phyloP scores from a whole-genome alignment of 2,888 invertebrate species.

The Cantharis rufa region DNA sequence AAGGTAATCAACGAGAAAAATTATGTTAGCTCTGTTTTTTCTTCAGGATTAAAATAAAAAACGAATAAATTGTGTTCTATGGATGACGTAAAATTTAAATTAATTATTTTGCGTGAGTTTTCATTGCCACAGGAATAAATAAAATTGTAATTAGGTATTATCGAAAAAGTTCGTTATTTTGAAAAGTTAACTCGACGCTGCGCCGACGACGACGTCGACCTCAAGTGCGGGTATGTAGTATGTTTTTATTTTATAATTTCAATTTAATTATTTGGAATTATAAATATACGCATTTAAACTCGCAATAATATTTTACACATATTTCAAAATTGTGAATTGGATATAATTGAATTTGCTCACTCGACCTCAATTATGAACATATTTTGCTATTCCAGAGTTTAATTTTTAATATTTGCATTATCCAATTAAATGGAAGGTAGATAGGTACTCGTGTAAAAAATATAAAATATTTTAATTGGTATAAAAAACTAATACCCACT shows the following conservation, averaged over 20 bases:
- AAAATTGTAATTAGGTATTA: neutral
- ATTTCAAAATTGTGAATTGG: neutral
- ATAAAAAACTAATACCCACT: neutral
- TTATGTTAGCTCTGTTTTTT: neutral
- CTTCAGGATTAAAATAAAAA: neutral
- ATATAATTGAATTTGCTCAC: neutral
- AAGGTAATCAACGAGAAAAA: neutral
- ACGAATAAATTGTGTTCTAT: neutral
- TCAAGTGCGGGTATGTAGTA: neutral
- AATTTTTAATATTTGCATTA: neutral
- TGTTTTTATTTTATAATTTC: neutral
- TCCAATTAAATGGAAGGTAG: neutral
- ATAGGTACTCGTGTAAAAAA: neutral
- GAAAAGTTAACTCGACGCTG: neutral
- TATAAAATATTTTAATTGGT: neutral
- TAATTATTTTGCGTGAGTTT: neutral
- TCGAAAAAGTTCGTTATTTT: neutral
- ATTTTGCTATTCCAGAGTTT: neutral
- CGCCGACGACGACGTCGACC: no score
- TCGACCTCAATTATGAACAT: neutral
- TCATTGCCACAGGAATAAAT: neutral
- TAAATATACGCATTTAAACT: neutral
- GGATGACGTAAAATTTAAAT: neutral
- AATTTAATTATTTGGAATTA: neutral
- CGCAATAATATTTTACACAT: neutral